Base-by-base conservation (phyloP, 1,140 invertebrate species). In the Eriocheir sinensis region DNA sequence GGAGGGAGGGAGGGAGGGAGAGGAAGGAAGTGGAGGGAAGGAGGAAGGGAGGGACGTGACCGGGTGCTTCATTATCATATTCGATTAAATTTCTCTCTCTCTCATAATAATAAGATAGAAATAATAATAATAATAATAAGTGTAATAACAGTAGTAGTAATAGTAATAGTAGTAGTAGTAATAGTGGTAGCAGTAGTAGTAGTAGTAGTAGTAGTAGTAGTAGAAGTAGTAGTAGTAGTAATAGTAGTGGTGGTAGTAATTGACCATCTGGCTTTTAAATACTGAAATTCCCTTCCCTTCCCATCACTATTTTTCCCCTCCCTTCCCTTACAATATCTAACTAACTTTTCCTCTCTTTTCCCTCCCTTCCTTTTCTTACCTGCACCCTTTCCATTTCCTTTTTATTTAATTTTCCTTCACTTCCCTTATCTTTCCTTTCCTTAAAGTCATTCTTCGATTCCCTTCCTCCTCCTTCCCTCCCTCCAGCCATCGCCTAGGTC, bases 141-240 rank as follows among this genome's bases (percentile, higher is more conserved):
- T 32, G 9, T 3, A 81, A 81, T 21, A n/a, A 3, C 34, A 81
- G 34, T 81, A n/a, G 30, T 6, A 81, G 34, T 21, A 81, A 81
- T 8, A 8, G 30, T 21, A 0, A 72, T 72, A 72, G 27, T 72
- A 72, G 27, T 72, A 72, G 27, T 72, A 72, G 27, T 72, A 9
- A 9, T 81, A 9, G 4, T n/a, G 27, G 36, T 85, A 85, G 27
- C 4, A 85, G 12, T 38, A 85, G 21, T 85, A 85, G 38, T 85
- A 85, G 38, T 85, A 85, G 38, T 85, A 85, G 38, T 85, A 85
- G 38, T 85, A 85, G 81, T 38, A 41, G 38, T 36, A 85, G 81
- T 85, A 85, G 60, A 21, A 72, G 60, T 72, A 72, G 60, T n/a
- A 72, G 60, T 72, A 72, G 60, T n/a, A 72, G 60, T n/a, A 72